Conservation (phyloP, 2,113 vertebrate species). For the Polyodon spathula region DNA sequence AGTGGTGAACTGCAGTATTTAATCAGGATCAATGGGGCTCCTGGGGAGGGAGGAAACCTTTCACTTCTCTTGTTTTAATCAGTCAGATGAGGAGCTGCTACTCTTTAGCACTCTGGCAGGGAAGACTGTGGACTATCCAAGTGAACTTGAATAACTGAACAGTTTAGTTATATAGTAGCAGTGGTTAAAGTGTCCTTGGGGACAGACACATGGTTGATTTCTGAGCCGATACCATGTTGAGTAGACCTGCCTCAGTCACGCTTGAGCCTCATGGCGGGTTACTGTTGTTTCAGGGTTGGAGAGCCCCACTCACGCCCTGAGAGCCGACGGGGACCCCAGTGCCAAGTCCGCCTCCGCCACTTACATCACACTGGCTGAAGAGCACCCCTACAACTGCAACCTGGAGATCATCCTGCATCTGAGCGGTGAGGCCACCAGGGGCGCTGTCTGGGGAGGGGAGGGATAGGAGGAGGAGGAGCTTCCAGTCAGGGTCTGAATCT, state of each 20-base stretch:
- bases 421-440: constrained; percentile 64
- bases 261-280: background rate
- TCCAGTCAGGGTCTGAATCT: background rate
- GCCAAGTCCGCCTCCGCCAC: constrained; percentile 81
- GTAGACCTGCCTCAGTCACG: too few relatives aligned
- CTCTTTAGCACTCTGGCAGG: too few relatives aligned
- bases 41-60: background rate
- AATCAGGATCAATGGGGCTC: constrained; percentile 5
- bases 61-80: background rate
- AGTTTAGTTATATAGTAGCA: too few relatives aligned
- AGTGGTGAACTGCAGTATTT: constrained; percentile 10
- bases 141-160: too few relatives aligned
- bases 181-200: too few relatives aligned
- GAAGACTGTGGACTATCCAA: too few relatives aligned
- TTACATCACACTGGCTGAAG: constrained; percentile 85
- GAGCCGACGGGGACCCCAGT: constrained; percentile 81
- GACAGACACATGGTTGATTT: too few relatives aligned
- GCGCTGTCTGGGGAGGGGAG: background rate
- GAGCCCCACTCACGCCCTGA: constrained; percentile 81
- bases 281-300: constrained; percentile 66
- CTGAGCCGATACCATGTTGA: too few relatives aligned
- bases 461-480: background rate
- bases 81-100: background rate
- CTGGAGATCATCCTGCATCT: constrained; percentile 88
- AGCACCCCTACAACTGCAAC: constrained; percentile 72